These are phyloP conservation scores for Parnassius apollo DNA, from an alignment of 2,888 invertebrate species.

Conservation along the genomic window DNA sequence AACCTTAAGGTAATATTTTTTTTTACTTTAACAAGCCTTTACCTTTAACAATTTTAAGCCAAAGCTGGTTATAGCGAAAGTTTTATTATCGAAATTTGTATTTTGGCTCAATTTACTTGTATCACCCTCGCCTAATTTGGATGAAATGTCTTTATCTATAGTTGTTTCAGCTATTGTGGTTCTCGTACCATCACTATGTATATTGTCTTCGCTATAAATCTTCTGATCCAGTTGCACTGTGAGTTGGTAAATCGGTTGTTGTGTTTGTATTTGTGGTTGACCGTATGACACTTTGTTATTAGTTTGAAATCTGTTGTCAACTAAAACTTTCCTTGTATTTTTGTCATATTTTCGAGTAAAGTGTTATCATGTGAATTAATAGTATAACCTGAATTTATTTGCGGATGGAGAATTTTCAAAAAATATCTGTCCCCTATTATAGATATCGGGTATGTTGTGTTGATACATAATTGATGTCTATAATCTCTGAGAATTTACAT, in stretches of 20 bases:
- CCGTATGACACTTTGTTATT: not conserved
- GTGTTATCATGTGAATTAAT: not conserved
- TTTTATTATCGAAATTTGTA: constrained; percentile 34
- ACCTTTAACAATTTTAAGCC: constrained; percentile 59
- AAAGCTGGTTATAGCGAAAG: constrained; percentile 49
- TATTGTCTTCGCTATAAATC: not conserved
- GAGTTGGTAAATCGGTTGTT: not conserved
- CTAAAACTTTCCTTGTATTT: not conserved
- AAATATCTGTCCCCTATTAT: not conserved
- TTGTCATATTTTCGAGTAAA: not conserved
- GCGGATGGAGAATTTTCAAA: constrained; percentile 1
- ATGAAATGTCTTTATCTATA: not conserved
- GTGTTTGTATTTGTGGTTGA: not conserved
- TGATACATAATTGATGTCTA: not conserved
- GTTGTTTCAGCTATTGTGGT: not conserved
- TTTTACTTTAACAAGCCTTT: constrained; percentile 20
- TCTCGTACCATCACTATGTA: constrained; percentile 3
- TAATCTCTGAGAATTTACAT: constrained; percentile 6
- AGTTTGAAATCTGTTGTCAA: constrained; percentile 14
- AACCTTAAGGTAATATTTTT: constrained; percentile 1
- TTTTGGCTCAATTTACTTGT: constrained; percentile 22
- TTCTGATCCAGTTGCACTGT: not conserved
- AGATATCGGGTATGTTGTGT: not conserved
- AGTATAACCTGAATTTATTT: not conserved
- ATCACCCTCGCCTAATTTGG: constrained; percentile 6